Evolutionary conservation across 2,797 vertebrate species (phyloP).

Genomic region (Malacoraja senta): DNA sequence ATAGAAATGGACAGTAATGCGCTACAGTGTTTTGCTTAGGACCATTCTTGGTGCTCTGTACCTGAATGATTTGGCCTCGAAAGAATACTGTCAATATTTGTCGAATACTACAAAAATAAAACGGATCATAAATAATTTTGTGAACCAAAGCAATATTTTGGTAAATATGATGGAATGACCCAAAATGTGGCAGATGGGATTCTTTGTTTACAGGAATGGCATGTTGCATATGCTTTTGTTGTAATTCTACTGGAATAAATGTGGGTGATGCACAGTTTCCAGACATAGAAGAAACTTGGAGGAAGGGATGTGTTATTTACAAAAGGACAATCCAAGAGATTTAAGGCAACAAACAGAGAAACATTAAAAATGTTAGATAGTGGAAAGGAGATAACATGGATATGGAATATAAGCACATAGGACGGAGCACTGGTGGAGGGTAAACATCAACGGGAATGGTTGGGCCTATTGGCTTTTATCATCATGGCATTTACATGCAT

Average conservation of each 20-base stretch:
- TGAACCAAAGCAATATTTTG: neutral
- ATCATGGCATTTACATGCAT: neutral
- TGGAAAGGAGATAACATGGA: neutral
- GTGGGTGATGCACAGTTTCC: neutral
- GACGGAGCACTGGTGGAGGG: neutral
- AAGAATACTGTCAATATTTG: neutral
- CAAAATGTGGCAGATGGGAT: neutral
- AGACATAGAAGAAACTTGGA: neutral
- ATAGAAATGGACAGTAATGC: neutral
- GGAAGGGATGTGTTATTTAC: neutral
- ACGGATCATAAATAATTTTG: neutral
- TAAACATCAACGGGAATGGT: neutral
- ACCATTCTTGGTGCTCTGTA: neutral
- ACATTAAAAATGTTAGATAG: neutral
- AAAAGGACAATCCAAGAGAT: neutral
- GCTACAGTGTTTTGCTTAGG: neutral
- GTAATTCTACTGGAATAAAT: neutral
- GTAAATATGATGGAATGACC: neutral
- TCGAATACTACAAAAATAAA: neutral
- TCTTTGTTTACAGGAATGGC: neutral
- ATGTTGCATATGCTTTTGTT: neutral
- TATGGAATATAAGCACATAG: neutral
- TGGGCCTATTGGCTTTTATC: neutral
- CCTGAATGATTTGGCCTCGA: neutral
- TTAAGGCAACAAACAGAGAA: neutral